These are phyloP conservation scores for Oxyscelio sp. DNA, from an alignment of 2,888 invertebrate genomes.

Conservation along the genomic window DNA sequence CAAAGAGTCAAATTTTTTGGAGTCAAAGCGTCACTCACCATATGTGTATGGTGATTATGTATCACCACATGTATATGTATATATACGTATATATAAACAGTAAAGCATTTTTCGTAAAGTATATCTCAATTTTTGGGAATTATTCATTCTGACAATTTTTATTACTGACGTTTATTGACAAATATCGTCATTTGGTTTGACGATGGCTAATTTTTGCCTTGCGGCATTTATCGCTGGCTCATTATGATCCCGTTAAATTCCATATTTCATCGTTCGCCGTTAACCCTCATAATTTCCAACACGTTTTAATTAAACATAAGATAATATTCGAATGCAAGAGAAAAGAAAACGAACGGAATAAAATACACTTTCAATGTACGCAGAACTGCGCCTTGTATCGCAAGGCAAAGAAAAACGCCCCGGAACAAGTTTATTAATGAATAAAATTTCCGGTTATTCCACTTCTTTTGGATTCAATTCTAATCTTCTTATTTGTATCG, in stretches of 20 bases:
- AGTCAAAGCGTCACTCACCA: no score
- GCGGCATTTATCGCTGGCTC: constrained; percentile 19
- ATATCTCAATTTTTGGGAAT: no score
- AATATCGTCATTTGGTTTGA: no score
- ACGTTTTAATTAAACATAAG: constrained; percentile 59
- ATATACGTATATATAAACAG: no score
- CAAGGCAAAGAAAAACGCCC: constrained; percentile 16
- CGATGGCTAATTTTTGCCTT: no score
- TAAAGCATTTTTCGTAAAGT: no score
- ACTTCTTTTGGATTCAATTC: constrained; percentile 35
- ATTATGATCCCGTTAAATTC: constrained; percentile 25
- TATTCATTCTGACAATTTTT: no score
- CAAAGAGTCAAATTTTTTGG: no score
- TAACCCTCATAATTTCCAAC: constrained; percentile 48
- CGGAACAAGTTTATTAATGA: constrained; percentile 50
- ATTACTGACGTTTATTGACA: no score
- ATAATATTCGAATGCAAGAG: constrained; percentile 29
- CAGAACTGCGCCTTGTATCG: neutral
- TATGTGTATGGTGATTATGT: no score
- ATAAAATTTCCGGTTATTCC: constrained; percentile 49
- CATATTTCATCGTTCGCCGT: constrained; percentile 41
- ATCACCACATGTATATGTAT: no score
- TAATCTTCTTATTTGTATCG: constrained; percentile 47
- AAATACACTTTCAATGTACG: constrained; percentile 22
- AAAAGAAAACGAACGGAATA: constrained; percentile 23